phyloP scores from a whole-genome alignment of 2,797 vertebrate species.

The Urocyon cinereoargenteus region DNA sequence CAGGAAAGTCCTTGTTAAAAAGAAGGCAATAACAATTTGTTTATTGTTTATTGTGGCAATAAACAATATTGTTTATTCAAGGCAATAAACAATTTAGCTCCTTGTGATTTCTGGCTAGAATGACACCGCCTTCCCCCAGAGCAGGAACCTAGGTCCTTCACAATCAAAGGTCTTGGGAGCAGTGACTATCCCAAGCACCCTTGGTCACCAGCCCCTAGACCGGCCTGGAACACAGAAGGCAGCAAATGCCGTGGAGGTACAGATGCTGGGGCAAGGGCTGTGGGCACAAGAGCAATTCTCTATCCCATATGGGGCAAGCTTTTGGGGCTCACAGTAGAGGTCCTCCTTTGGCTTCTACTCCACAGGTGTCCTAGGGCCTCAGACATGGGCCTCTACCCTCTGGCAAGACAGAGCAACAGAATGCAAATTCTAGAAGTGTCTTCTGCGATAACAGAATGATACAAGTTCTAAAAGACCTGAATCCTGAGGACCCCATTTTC shows the following conservation, averaged over 20 bases:
- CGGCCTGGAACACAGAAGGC: not conserved
- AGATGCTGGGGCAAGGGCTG: not conserved
- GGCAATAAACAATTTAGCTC: not conserved
- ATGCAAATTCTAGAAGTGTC: not conserved
- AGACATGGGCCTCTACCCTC: not conserved
- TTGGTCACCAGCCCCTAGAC: not conserved
- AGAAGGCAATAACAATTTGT: too few relatives aligned
- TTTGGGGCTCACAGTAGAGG: not conserved
- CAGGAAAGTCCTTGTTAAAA: slow-evolving; percentile 3
- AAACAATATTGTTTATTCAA: too few relatives aligned
- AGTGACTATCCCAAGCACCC: not conserved
- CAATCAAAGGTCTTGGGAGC: not conserved
- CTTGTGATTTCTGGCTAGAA: not conserved
- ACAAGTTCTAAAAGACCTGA: slow-evolving; percentile 10
- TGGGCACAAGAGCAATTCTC: not conserved
- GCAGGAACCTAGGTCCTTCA: not conserved
- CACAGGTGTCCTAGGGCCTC: not conserved
- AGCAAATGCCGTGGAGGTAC: not conserved
- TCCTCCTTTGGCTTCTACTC: not conserved
- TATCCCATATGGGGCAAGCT: not conserved
- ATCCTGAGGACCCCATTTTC: slow-evolving; percentile 22
- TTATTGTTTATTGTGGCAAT: too few relatives aligned
- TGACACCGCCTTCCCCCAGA: not conserved
- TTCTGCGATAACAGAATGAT: not conserved
- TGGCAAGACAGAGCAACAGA: not conserved